Conservation (phyloP, 2,113 vertebrate species). For the Sander lucioperca region DNA sequence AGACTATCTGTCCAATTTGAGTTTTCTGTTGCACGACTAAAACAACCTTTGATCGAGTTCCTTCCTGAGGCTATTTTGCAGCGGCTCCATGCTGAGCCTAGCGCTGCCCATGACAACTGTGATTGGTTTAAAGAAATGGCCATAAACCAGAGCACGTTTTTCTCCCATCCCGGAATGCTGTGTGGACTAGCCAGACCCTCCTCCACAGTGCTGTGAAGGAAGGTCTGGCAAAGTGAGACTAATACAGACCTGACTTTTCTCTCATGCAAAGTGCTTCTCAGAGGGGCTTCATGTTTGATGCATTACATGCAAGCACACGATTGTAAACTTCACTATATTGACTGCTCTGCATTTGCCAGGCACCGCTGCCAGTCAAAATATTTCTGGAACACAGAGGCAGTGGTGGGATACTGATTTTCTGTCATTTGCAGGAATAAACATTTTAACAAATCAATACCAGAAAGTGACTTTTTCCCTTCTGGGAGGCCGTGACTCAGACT, state of each 20-base stretch:
- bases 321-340: slow-evolving; percentile 46
- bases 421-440: slow-evolving; percentile 68
- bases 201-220: too few relatives aligned
- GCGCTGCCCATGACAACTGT: too few relatives aligned
- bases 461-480: slow-evolving; percentile 24
- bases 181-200: too few relatives aligned
- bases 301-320: slow-evolving; percentile 56
- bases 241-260: slow-evolving; percentile 27
- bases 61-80: too few relatives aligned
- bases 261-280: slow-evolving; percentile 6
- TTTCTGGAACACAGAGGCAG: slow-evolving; percentile 38
- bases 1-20: too few relatives aligned
- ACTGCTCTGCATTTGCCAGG: slow-evolving; percentile 40
- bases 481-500: slow-evolving; percentile 28
- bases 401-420: slow-evolving; percentile 38
- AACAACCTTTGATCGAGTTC: too few relatives aligned
- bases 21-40: too few relatives aligned
- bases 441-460: slow-evolving; percentile 57
- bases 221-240: too few relatives aligned
- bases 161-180: too few relatives aligned
- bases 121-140: too few relatives aligned
- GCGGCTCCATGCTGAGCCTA: too few relatives aligned
- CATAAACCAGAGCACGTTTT: too few relatives aligned
- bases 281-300: slow-evolving; percentile 17
- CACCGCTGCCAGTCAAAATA: slow-evolving; percentile 55